These are phyloP conservation scores for Turnix velox DNA, from an alignment of 2,113 vertebrate species.

Conservation along the genomic window DNA sequence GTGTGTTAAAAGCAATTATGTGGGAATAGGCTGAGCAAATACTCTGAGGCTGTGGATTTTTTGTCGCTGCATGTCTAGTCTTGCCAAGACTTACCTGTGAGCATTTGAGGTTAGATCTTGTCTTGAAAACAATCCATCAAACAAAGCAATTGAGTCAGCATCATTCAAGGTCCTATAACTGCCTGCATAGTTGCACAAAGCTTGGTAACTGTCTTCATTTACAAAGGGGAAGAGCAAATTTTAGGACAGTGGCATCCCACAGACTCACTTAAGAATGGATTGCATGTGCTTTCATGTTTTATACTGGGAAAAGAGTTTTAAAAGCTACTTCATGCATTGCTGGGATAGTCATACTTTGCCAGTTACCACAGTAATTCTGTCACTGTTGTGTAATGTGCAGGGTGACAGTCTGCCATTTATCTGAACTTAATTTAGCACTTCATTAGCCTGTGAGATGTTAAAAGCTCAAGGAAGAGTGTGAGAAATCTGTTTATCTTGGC, in stretches of 20 bases:
- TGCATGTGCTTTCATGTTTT: not conserved
- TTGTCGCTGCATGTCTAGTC: fast-evolving
- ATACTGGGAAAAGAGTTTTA: not conserved
- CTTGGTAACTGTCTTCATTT: not conserved
- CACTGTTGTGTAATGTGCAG: not conserved
- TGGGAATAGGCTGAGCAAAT: not conserved
- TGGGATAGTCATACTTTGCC: not conserved
- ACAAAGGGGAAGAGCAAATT: not conserved
- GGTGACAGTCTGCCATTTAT: constrained; percentile 8
- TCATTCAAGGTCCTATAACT: not conserved
- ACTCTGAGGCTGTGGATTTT: not conserved
- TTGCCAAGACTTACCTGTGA: not conserved
- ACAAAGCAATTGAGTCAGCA: not conserved
- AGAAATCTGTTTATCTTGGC: constrained; percentile 27
- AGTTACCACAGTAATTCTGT: constrained; percentile 32
- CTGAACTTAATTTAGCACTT: constrained; percentile 62
- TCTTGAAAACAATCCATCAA: not conserved
- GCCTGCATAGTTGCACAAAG: not conserved
- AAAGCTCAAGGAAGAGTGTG: constrained; percentile 31
- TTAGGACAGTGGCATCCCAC: not conserved
- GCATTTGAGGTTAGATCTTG: not conserved
- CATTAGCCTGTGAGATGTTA: constrained; percentile 61
- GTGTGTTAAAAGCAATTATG: not conserved
- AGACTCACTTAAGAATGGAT: not conserved
- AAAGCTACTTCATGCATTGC: not conserved